phyloP scores from a whole-genome alignment of 1,140 invertebrate species.

The Elymnias hypermnestra region DNA sequence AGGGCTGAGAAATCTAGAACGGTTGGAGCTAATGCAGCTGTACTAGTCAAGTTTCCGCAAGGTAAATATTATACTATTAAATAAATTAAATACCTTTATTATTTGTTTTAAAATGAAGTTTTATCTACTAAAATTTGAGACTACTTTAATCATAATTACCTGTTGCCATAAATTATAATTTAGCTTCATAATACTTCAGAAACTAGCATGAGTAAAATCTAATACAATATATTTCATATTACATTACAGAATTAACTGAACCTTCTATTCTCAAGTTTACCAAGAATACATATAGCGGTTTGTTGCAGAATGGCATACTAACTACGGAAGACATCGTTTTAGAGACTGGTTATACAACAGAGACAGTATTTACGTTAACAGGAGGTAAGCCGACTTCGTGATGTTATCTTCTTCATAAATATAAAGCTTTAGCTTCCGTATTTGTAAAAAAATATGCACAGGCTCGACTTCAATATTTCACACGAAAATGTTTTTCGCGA shows the following conservation, averaged over 20 bases:
- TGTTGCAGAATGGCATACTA: slow-evolving; percentile 26
- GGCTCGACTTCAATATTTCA: no score
- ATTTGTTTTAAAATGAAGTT: slow-evolving; percentile 2
- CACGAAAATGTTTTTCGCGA: neutral
- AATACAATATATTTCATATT: slow-evolving; percentile 1
- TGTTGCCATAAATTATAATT: no score
- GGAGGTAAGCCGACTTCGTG: slow-evolving; percentile 27
- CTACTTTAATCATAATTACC: no score
- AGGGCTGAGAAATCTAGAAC: slow-evolving; percentile 38
- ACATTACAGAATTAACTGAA: slow-evolving; percentile 40
- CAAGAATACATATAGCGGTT: slow-evolving; percentile 35
- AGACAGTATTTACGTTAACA: slow-evolving; percentile 26
- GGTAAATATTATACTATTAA: slow-evolving; percentile 20
- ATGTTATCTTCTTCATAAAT: no score
- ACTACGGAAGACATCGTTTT: slow-evolving; percentile 31
- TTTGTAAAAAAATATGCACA: no score
- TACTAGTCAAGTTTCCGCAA: slow-evolving; percentile 36
- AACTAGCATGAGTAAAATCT: no score
- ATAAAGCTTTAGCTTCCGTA: no score
- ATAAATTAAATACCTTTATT: neutral
- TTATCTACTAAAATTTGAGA: slow-evolving; percentile 1
- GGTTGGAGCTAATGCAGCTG: slow-evolving; percentile 38
- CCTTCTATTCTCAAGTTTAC: slow-evolving; percentile 32
- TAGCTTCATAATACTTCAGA: no score
- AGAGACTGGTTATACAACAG: slow-evolving; percentile 23